A percentile compares a stretch with the other conserved stretches of the same genome.
Evolutionary conservation across 2,888 invertebrate species (phyloP).

Genomic region (Cephus sareptanus): DNA sequence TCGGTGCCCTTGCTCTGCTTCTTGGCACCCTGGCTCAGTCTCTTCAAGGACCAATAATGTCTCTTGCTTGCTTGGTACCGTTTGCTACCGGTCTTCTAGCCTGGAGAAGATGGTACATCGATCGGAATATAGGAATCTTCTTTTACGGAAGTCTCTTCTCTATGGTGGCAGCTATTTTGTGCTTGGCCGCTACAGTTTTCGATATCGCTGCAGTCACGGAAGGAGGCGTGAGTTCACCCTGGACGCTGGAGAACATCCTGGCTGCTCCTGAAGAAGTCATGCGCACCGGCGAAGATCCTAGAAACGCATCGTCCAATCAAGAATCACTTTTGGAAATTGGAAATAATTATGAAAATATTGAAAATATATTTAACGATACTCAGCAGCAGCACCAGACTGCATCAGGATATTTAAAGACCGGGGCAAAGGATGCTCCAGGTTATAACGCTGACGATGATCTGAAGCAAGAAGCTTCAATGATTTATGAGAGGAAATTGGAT

Average conservation of each 20-base stretch:
- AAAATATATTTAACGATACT: neutral
- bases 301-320: neutral
- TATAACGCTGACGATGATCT: constrained; percentile 1
- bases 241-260: constrained; percentile 29
- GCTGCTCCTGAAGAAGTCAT: neutral
- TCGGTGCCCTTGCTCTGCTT: constrained; percentile 71
- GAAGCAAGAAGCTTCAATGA: constrained; percentile 14
- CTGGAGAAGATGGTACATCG: constrained; percentile 76
- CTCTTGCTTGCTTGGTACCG: constrained; percentile 45
- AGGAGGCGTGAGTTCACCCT: constrained; percentile 15
- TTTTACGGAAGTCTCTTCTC: constrained; percentile 71
- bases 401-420: neutral
- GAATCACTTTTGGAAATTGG: neutral
- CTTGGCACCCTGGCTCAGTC: constrained; percentile 69
- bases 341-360: neutral
- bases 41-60: constrained; percentile 45
- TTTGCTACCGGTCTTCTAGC: constrained; percentile 70
- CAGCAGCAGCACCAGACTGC: neutral
- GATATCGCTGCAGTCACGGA: constrained; percentile 61
- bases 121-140: constrained; percentile 74
- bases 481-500: constrained; percentile 18
- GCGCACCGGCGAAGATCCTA: neutral
- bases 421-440: neutral
- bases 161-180: constrained; percentile 67
- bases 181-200: constrained; percentile 67